Percentiles rank a stretch among this genome's conserved stretches.
phyloP scores from a whole-genome alignment of 1,140 invertebrate species.

The Panagrolaimus sp. region DNA sequence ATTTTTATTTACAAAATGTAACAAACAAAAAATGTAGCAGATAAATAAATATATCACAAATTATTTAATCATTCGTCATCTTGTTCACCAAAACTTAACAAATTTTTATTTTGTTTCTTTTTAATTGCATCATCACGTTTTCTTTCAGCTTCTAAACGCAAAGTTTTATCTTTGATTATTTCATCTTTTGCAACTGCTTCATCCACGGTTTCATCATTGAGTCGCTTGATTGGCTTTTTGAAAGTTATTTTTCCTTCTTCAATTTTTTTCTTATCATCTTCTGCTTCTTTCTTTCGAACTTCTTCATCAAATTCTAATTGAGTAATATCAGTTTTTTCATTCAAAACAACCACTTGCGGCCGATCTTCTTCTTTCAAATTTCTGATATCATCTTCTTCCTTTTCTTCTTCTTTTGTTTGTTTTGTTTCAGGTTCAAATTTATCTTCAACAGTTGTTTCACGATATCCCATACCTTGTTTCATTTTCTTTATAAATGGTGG shows the following conservation, averaged over 20 bases:
- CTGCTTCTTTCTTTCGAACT: conserved; percentile 37
- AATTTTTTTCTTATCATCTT: conserved; percentile 50
- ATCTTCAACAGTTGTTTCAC: conserved; percentile 42
- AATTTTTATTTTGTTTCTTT: conserved; percentile 17
- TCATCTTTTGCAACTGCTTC: conserved; percentile 11
- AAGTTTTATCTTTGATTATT: conserved; percentile 31
- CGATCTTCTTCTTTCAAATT: conserved; percentile 45
- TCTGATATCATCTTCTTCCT: conserved; percentile 38
- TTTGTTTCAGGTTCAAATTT: conserved; percentile 35
- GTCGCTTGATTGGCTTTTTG: conserved; percentile 39
- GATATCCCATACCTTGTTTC: conserved; percentile 43
- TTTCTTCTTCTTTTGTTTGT: conserved; percentile 36
- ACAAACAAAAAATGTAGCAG: no score
- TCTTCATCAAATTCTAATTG: conserved; percentile 40
- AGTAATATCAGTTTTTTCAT: conserved; percentile 37
- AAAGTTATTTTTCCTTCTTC: conserved; percentile 47
- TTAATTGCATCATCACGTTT: conserved; percentile 13
- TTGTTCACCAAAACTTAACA: conserved; percentile 50
- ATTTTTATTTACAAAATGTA: no score
- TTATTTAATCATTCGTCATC: conserved; percentile 28
- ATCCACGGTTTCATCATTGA: conserved; percentile 10
- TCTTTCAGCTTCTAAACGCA: conserved; percentile 15
- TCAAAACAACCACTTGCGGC: conserved; percentile 45
- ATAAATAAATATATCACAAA: no score
- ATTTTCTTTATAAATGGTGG: conserved; percentile 43